Evolutionary conservation across 2,113 vertebrate genomes (phyloP), one percentile per base, ranked within the genome.

Genomic region (Rhinoderma darwinii): DNA sequence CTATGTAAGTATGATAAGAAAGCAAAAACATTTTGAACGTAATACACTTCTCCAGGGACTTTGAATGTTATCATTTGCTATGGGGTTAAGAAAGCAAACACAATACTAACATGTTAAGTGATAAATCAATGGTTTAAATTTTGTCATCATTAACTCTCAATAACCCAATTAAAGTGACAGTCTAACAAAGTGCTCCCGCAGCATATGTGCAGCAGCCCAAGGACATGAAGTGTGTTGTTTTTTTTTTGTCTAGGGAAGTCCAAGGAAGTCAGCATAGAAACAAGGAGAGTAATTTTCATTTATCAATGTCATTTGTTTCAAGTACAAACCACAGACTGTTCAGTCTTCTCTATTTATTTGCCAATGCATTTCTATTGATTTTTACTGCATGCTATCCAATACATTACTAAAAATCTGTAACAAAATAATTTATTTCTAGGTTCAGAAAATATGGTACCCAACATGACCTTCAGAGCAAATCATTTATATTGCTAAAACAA

Each of bases 291-390:
- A 41, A 84, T 84, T 81, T 73, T 59, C 44, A 86, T 82, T 81
- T 35, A 73, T 82, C 85, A 86, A 43, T 86, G 85, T 73, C 77
- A 82, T 80, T 86, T 86, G 66, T 59, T 80, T 79, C 61, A 70
- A 80, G 74, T 72, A 47, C 43, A 82, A 79, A 73, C 50, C 63
- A 73, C 66, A 59, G 47, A 59, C 27, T 72, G 66, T 54, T 84
- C 68, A 56, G 27, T 72, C 66, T 17, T 17, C 32, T 84, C 14
- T 27, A 41, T 32, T 54, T 39, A 54, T 72, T 84, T 73, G 10
- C 47, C 68, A 84, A 74, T 84, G 5, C 47, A 56, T 37, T 47
- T 30, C 6, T 72, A 72, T 84, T 84, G 82, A 84, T 84, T 84
- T 83, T 22, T 72, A 56, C 50, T 27, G n/a, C 9, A 41, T n/a